Evolutionary conservation across 1,140 invertebrate species (phyloP), one percentile per base, ranked within the genome.

Genomic region (Tenebrio molitor): DNA sequence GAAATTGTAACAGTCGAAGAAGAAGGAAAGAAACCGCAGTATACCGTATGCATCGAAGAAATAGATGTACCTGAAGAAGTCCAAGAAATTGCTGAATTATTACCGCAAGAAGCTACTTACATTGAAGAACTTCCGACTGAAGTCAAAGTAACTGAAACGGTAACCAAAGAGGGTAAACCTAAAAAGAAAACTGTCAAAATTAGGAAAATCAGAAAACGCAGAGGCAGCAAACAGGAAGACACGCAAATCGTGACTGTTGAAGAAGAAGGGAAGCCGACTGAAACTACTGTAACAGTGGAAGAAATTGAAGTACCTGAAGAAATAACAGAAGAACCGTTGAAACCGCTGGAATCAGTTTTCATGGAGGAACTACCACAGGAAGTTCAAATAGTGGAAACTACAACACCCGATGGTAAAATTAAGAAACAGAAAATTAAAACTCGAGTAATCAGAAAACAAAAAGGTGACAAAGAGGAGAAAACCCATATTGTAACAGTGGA

Each of bases 181-280:
- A 77, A 73, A 58, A 81, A 74, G 64, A 77, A 76, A 68, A 65
- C 74, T 53, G 44, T 79, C 0, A 79, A 76, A 62, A 81, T 77
- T 58, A 36, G 71, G 6, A 69, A 77, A 7, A 78, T 79, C 29
- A 79, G 76, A 23, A 81, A 79, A 67, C 73, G 70, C 19, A 74
- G 76, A 50, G 79, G 73, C 10, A 76, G 67, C 15, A 78, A 77
- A 66, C 21, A 77, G 53, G 76, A 80, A 70, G 74, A 84, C 2
- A 84, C 78, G 1, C 71, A 80, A 75, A 80, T 81, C 62, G 74
- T 77, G 0, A 81, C 77, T 1, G 72, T 80, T 42, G 71, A 85
- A 78, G 83, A 85, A 77, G 82, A 86, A 78, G 81, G 80, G 66
- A 81, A 84, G 77, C 72, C 80, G 78, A 79, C 80, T 7, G 53